A percentile compares a stretch with the other conserved stretches of the same genome.
These are phyloP conservation scores for Geotria australis DNA, from an alignment of 2,797 vertebrate species.

Conservation along the genomic window DNA sequence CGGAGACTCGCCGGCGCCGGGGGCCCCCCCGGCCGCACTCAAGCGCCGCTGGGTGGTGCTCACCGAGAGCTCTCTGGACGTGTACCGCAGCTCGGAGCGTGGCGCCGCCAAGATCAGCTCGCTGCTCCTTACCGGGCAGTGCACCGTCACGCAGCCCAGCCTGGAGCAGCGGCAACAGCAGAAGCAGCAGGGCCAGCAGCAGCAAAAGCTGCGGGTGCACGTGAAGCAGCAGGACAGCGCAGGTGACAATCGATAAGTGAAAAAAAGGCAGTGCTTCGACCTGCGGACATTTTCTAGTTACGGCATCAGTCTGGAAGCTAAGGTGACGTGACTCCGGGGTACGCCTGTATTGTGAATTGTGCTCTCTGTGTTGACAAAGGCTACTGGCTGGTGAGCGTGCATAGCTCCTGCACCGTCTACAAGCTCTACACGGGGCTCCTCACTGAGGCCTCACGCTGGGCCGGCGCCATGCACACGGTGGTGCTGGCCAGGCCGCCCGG, in stretches of 20 bases:
- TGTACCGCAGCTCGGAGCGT: slow-evolving; percentile 78
- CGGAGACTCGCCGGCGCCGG: no score
- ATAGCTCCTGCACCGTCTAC: slow-evolving; percentile 66
- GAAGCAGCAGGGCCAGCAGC: no score
- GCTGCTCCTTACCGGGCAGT: slow-evolving; percentile 76
- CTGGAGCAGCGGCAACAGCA: slow-evolving; percentile 13
- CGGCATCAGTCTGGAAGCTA: no score
- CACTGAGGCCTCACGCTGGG: slow-evolving; percentile 63
- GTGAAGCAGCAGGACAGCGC: no score
- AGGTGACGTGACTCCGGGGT: no score
- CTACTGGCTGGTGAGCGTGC: slow-evolving; percentile 64
- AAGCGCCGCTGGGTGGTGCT: slow-evolving; percentile 96
- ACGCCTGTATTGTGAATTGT: no score
- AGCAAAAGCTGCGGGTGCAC: no score
- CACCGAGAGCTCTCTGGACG: slow-evolving; percentile 82
- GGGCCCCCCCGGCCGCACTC: slow-evolving; percentile 6
- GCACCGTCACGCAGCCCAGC: slow-evolving; percentile 53
- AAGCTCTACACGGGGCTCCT: slow-evolving; percentile 62
- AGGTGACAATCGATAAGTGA: no score
- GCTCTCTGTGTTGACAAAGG: slow-evolving; percentile 15
- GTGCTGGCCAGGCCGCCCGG: slow-evolving; percentile 70
- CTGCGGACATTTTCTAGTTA: no score
- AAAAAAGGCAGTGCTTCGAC: no score
- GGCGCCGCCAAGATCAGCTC: slow-evolving; percentile 58
- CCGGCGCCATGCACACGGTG: slow-evolving; percentile 59